Evolutionary conservation across 2,888 invertebrate species (phyloP).

Genomic region (Anoncus sp.): DNA sequence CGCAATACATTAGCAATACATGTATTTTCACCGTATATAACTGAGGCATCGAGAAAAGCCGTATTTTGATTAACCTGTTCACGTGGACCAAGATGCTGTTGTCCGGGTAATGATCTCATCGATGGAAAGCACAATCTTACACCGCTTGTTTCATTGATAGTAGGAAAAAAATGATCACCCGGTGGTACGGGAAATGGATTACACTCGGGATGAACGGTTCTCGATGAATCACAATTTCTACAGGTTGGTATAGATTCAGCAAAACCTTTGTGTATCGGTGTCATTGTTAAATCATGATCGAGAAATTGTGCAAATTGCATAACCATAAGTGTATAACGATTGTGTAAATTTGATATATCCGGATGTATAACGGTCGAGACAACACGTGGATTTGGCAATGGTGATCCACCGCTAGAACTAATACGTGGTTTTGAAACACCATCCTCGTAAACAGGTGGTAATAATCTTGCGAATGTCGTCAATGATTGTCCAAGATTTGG

Average conservation of each 20-base stretch:
- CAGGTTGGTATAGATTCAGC: slow-evolving; percentile 96
- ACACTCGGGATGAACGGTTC: slow-evolving; percentile 96
- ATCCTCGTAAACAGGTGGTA: slow-evolving; percentile 95
- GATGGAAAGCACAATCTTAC: slow-evolving; percentile 96
- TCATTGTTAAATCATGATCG: slow-evolving; percentile 97
- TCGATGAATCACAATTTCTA: slow-evolving; percentile 93
- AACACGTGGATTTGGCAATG: slow-evolving; percentile 93
- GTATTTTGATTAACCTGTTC: slow-evolving; percentile 98
- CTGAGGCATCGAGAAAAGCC: slow-evolving; percentile 94
- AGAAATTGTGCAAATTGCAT: slow-evolving; percentile 98
- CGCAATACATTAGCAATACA: slow-evolving; percentile 92
- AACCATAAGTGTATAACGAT: slow-evolving; percentile 94
- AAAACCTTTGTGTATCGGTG: slow-evolving; percentile 96
- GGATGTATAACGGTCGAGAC: slow-evolving; percentile 96
- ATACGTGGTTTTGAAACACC: slow-evolving; percentile 92
- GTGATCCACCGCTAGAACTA: slow-evolving; percentile 89
- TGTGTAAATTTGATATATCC: slow-evolving; percentile 95
- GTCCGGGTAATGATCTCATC: slow-evolving; percentile 97
- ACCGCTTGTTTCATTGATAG: slow-evolving; percentile 93
- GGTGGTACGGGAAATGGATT: slow-evolving; percentile 95
- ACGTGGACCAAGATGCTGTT: slow-evolving; percentile 93
- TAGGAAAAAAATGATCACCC: slow-evolving; percentile 95
- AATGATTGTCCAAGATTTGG: slow-evolving; percentile 93
- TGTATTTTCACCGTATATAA: slow-evolving; percentile 95
- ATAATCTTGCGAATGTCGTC: slow-evolving; percentile 92